These are phyloP conservation scores for Microhierax caerulescens DNA, from an alignment of 2,797 vertebrate genomes.

Conservation along the genomic window DNA sequence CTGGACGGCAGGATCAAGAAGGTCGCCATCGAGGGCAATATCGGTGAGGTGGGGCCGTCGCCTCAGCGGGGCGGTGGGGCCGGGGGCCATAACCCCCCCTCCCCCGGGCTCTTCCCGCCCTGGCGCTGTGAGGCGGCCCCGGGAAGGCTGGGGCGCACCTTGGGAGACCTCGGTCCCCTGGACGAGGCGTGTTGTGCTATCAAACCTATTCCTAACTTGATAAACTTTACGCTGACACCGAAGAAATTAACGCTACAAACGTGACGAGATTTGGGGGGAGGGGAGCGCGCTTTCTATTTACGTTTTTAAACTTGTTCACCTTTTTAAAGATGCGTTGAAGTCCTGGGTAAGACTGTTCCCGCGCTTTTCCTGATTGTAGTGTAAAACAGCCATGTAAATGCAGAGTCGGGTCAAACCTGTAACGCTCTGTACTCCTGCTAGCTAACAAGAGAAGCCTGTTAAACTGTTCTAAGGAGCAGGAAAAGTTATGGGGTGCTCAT, in stretches of 20 bases:
- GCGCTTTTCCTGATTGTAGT: rapidly evolving
- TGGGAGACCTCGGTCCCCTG: rapidly evolving
- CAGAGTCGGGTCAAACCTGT: rapidly evolving
- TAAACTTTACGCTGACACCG: rapidly evolving
- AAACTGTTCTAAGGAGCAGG: not conserved
- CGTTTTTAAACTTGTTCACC: rapidly evolving
- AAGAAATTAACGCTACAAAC: not conserved
- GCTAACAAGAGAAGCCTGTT: too few species aligned
- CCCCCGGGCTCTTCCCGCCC: not conserved
- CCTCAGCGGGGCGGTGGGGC: rapidly evolving
- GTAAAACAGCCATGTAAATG: rapidly evolving
- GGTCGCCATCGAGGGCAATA: conserved; percentile 90
- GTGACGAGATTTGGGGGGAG: rapidly evolving
- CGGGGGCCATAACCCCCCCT: too few species aligned
- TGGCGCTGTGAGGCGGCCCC: not conserved
- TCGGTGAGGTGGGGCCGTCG: conserved; percentile 78
- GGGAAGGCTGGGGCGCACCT: not conserved
- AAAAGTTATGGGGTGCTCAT: rapidly evolving
- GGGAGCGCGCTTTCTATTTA: rapidly evolving
- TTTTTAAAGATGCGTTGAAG: rapidly evolving
- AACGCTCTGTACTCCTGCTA: rapidly evolving
- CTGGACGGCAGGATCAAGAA: conserved; percentile 76
- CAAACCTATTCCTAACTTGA: rapidly evolving
- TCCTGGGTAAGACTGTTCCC: rapidly evolving
- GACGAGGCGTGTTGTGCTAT: too few species aligned